Percentiles rank a stretch among this genome's conserved stretches.
phyloP scores from a whole-genome alignment of 2,797 vertebrate genomes.

The Menidia menidia region DNA sequence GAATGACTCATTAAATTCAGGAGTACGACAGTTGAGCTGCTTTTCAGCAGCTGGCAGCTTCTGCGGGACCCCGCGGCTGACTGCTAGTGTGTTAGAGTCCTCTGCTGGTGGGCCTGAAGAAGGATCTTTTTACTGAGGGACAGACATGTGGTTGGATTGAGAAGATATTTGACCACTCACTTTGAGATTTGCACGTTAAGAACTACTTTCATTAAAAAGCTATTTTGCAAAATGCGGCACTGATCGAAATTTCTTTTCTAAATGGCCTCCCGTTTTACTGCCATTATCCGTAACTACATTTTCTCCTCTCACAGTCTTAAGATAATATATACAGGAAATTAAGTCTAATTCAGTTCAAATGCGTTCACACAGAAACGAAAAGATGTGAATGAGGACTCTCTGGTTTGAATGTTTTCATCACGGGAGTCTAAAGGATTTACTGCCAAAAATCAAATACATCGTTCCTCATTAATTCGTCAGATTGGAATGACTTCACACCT shows the following conservation, averaged over 20 bases:
- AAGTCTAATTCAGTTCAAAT: background rate
- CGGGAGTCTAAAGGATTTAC: background rate
- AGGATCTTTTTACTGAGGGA: background rate
- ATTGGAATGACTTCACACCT: background rate
- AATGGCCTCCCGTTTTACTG: background rate
- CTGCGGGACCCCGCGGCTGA: background rate
- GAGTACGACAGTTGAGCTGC: slow-evolving; percentile 32
- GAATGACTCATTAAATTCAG: slow-evolving; percentile 74
- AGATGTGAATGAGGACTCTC: background rate
- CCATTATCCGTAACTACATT: too few relatives aligned
- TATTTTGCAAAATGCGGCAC: too few relatives aligned
- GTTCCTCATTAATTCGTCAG: background rate
- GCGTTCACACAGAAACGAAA: background rate
- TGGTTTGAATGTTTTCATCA: too few relatives aligned
- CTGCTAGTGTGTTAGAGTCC: slow-evolving; percentile 54
- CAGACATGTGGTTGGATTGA: background rate
- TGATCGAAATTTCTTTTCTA: background rate
- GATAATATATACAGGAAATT: background rate
- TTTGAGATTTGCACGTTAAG: background rate
- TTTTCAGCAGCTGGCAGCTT: slow-evolving; percentile 31
- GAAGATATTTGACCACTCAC: background rate
- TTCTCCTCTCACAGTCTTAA: too few relatives aligned
- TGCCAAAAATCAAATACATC: background rate
- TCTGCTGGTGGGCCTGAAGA: slow-evolving; percentile 65
- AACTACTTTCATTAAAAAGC: too few relatives aligned